Percentiles rank a stretch among this genome's conserved stretches.
Evolutionary conservation across 2,888 invertebrate species (phyloP).

Genomic region (Shargacucullia verbasci): DNA sequence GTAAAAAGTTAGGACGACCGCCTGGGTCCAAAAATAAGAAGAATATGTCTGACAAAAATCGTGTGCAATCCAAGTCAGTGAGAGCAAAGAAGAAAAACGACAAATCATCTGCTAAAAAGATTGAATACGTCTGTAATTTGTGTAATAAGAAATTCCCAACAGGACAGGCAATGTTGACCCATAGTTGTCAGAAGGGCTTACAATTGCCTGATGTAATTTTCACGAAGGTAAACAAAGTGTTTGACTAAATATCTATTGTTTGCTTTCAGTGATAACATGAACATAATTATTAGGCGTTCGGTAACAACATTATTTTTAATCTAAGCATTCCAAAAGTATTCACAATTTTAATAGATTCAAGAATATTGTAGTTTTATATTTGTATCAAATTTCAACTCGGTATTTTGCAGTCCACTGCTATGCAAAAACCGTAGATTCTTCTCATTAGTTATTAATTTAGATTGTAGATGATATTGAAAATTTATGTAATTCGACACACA

Average conservation of each 20-base stretch:
- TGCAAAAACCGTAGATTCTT: no score
- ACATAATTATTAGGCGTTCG: constrained; percentile 31
- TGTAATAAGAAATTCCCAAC: constrained; percentile 44
- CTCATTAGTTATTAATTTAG: no score
- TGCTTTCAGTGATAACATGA: constrained; percentile 11
- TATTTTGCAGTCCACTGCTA: no score
- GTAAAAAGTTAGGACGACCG: constrained; percentile 70
- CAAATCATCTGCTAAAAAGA: not conserved
- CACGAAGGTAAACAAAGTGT: constrained; percentile 44
- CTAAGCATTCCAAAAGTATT: no score
- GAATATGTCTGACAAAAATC: constrained; percentile 34
- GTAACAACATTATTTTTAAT: no score
- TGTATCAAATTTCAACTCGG: no score
- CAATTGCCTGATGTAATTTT: constrained; percentile 26
- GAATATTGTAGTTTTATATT: no score
- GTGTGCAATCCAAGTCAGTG: constrained; percentile 24
- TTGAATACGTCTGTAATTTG: constrained; percentile 37
- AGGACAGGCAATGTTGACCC: constrained; percentile 34
- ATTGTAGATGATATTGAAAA: no score
- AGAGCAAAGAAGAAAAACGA: constrained; percentile 18
- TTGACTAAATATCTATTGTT: constrained; percentile 19
- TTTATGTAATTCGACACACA: not conserved
- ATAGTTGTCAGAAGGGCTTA: constrained; percentile 28
- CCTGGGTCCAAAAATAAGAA: constrained; percentile 67
- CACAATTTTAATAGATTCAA: no score